These are phyloP conservation scores for Nasua narica DNA, from an alignment of 2,797 vertebrate species.

Conservation along the genomic window DNA sequence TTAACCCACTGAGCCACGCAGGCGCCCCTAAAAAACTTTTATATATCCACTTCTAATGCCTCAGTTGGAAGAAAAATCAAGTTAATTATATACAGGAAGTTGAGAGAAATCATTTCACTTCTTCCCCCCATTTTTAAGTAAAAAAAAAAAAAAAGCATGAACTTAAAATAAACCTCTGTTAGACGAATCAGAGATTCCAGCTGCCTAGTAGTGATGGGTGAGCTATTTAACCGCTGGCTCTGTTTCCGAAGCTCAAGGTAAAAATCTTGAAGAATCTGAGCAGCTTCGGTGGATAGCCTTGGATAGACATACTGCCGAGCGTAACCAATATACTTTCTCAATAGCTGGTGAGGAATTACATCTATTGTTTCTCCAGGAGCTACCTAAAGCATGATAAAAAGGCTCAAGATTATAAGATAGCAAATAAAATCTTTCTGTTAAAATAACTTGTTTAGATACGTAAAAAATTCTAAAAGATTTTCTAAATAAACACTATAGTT, in stretches of 20 bases:
- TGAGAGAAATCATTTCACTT: background rate
- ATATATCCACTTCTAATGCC: background rate
- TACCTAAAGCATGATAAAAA: slow-evolving; percentile 81
- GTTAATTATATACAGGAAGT: background rate
- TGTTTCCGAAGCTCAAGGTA: slow-evolving; percentile 95
- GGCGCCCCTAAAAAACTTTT: background rate
- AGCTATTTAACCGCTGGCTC: slow-evolving; percentile 89
- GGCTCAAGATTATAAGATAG: background rate
- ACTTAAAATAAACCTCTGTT: slow-evolving; percentile 87
- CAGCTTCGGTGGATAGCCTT: slow-evolving; percentile 90
- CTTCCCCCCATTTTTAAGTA: background rate
- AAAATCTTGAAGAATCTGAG: slow-evolving; percentile 92
- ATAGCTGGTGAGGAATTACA: slow-evolving; percentile 90
- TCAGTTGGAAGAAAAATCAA: slow-evolving; percentile 8
- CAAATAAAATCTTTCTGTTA: slow-evolving; percentile 39
- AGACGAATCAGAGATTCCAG: slow-evolving; percentile 96
- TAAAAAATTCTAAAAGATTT: background rate
- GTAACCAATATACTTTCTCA: slow-evolving; percentile 96
- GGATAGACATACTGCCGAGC: slow-evolving; percentile 96
- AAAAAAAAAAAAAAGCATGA: background rate
- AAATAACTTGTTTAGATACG: slow-evolving; percentile 18
- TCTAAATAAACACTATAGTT: slow-evolving; percentile 39
- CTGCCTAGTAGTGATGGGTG: slow-evolving; percentile 96
- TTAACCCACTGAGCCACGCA: too few species aligned
- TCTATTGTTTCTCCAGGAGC: slow-evolving; percentile 88